Conservation (phyloP, 35 echinoderm and acorn worm species). For the Hemicentrotus pulcherrimus region DNA sequence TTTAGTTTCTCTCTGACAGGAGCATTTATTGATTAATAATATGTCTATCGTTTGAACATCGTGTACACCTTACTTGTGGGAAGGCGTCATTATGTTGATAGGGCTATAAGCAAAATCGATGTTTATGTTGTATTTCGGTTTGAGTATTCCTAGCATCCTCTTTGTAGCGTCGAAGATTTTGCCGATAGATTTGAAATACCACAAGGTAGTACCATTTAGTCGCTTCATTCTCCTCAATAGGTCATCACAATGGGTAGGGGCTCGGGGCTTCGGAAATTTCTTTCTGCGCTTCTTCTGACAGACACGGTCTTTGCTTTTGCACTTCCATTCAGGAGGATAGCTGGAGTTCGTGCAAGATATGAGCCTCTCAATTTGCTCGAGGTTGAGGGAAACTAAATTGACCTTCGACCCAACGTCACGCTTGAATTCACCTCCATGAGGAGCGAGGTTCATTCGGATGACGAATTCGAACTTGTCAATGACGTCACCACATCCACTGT, state of each 20-base stretch:
- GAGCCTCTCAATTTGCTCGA: background rate
- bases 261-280: background rate
- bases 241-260: background rate
- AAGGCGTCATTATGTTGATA: background rate
- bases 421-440: constrained; percentile 31
- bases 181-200: background rate
- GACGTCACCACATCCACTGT: constrained; percentile 60
- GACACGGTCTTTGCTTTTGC: background rate
- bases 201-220: background rate
- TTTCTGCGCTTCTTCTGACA: background rate
- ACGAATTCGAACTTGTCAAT: constrained; percentile 72
- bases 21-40: background rate
- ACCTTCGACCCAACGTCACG: constrained; percentile 57
- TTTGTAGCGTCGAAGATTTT: background rate
- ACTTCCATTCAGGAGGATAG: background rate
- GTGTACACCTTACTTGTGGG: background rate
- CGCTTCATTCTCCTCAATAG: background rate
- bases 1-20: background rate
- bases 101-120: constrained; percentile 27
- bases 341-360: constrained; percentile 15
- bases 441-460: constrained; percentile 68
- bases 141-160: background rate
- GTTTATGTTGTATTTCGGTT: background rate
- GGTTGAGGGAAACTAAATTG: constrained; percentile 58
- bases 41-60: background rate